Evolutionary conservation across 2,797 vertebrate genomes (phyloP).

Genomic region (Etheostoma nigrum): DNA sequence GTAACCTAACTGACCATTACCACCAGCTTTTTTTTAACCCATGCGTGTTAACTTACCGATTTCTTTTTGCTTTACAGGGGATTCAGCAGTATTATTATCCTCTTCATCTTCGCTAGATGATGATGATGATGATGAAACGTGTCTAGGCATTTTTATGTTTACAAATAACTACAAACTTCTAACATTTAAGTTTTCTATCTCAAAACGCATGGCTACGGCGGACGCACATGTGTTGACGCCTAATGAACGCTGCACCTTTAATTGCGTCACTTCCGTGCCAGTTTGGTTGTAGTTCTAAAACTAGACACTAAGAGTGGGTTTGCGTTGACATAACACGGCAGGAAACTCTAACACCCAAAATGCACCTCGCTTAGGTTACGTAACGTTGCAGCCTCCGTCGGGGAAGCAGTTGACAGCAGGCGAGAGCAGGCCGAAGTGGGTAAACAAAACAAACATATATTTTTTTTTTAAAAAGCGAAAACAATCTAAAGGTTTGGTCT

Average conservation of each 20-base stretch:
- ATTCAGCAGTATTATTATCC: background rate
- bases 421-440: conserved; percentile 76
- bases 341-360: conserved; percentile 76
- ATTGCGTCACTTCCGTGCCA: conserved; percentile 61
- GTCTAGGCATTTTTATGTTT: conserved; percentile 57
- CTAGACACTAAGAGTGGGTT: accelerated
- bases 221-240: conserved; percentile 63
- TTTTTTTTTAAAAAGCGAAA: conserved; percentile 4
- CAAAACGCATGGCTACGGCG: conserved; percentile 32
- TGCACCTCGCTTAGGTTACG: conserved; percentile 74
- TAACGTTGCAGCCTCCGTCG: conserved; percentile 78
- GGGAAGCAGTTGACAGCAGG: conserved; percentile 78
- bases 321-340: accelerated
- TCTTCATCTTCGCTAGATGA: conserved; percentile 71
- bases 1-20: background rate
- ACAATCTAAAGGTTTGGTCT: background rate
- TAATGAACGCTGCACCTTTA: conserved; percentile 44
- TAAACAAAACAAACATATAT: conserved; percentile 78
- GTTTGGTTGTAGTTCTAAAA: conserved; percentile 54
- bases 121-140: conserved; percentile 25
- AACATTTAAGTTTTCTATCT: background rate
- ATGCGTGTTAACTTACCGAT: conserved; percentile 38
- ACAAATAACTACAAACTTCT: background rate
- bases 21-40: background rate
- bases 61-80: background rate